Conservation (phyloP, 2,888 invertebrate genomes). For the Catocala nupta region DNA sequence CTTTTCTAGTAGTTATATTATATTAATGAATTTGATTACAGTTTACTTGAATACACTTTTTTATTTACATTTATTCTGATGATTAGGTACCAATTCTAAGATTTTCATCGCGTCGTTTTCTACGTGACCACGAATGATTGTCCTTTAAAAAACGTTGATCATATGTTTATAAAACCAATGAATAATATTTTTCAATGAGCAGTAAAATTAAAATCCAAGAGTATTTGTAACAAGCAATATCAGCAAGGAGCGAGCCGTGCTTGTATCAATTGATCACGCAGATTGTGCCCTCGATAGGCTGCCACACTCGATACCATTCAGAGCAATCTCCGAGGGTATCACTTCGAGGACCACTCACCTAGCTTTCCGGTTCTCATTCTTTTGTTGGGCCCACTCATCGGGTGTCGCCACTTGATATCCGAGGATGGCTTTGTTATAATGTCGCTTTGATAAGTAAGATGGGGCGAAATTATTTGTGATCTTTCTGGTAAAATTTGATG, state of each 20-base stretch:
- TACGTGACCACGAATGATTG: too few relatives aligned
- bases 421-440: slow-evolving; percentile 80
- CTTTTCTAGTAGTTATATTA: too few relatives aligned
- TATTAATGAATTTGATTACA: too few relatives aligned
- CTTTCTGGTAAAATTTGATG: slow-evolving; percentile 32
- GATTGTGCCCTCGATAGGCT: slow-evolving; percentile 66
- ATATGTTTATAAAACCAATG: too few relatives aligned
- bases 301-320: slow-evolving; percentile 72
- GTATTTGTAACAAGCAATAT: slow-evolving; percentile 61
- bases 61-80: too few relatives aligned
- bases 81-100: too few relatives aligned
- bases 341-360: slow-evolving; percentile 76
- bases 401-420: slow-evolving; percentile 74
- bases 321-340: slow-evolving; percentile 72
- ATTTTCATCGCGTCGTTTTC: too few relatives aligned
- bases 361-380: slow-evolving; percentile 84
- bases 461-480: slow-evolving; percentile 38
- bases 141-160: too few relatives aligned
- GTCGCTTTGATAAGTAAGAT: slow-evolving; percentile 75
- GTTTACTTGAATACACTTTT: too few relatives aligned
- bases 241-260: slow-evolving; percentile 65
- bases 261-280: slow-evolving; percentile 84
- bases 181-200: slow-evolving; percentile 10
- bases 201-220: slow-evolving; percentile 41
- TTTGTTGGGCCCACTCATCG: slow-evolving; percentile 77